These are phyloP conservation scores for Orthosia incerta DNA, from an alignment of 2,888 invertebrate species.

Conservation along the genomic window DNA sequence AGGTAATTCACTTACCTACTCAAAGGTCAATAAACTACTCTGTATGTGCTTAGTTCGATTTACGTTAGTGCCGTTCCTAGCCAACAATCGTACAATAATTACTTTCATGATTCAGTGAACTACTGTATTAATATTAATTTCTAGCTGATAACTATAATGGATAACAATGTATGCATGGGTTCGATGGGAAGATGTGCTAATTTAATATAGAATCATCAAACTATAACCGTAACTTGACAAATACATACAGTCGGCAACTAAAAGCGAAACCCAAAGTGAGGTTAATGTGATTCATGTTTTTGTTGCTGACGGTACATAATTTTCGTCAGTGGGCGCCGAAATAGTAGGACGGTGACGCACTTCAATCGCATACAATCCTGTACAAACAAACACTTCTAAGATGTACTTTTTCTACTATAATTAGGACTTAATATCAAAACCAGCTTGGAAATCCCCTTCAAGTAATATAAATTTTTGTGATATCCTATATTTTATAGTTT, in stretches of 20 bases:
- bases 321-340: slow-evolving; percentile 35
- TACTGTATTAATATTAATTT: slow-evolving; percentile 58
- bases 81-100: slow-evolving; percentile 41
- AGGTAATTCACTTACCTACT: not conserved
- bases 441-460: not conserved
- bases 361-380: not conserved
- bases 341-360: slow-evolving; percentile 48
- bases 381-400: not conserved
- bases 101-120: slow-evolving; percentile 48
- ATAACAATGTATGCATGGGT: slow-evolving; percentile 43
- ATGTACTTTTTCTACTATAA: not conserved
- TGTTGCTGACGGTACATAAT: not conserved
- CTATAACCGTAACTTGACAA: not conserved
- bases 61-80: slow-evolving; percentile 59
- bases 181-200: slow-evolving; percentile 34
- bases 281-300: not conserved
- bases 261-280: not conserved
- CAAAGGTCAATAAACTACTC: not conserved
- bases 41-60: slow-evolving; percentile 48
- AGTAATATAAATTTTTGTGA: not conserved
- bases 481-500: slow-evolving; percentile 6
- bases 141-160: slow-evolving; percentile 70
- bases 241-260: slow-evolving; percentile 1
- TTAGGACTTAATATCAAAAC: not conserved
- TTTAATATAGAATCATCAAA: slow-evolving; percentile 2